A percentile compares a stretch with the other conserved stretches of the same genome.
Conservation (phyloP, 2,797 vertebrate genomes). For the Artibeus jamaicensis region DNA sequence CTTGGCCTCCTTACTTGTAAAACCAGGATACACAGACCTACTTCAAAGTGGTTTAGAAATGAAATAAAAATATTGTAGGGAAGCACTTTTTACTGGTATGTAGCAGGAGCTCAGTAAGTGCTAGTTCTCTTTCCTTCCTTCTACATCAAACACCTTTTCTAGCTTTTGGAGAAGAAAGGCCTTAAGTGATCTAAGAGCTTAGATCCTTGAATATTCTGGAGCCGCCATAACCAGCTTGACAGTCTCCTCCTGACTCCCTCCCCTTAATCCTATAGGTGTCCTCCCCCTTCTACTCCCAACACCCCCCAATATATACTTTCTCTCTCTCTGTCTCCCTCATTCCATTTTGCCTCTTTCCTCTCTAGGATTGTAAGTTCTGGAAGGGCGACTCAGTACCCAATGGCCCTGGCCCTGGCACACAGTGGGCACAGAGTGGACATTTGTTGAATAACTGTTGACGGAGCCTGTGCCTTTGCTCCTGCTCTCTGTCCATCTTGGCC, state of each 20-base stretch:
- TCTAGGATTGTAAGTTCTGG: not conserved
- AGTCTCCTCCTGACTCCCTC: not conserved
- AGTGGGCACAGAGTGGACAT: not conserved
- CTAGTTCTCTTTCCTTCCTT: not conserved
- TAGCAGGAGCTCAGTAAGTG: not conserved
- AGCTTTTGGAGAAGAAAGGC: constrained; percentile 9
- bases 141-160: constrained; percentile 23
- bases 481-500: not conserved
- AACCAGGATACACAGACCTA: not conserved
- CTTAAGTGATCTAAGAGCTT: not conserved
- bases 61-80: constrained; percentile 29
- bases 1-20: constrained; percentile 31
- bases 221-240: not conserved
- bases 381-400: not conserved
- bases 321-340: no score
- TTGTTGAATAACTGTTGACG: not conserved
- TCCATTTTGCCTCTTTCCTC: not conserved
- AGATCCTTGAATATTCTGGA: not conserved
- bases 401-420: not conserved
- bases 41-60: constrained; percentile 55
- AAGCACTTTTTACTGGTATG: not conserved
- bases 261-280: not conserved
- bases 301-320: no score
- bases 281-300: not conserved
- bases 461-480: not conserved